Base-by-base conservation (phyloP, 2,113 vertebrate genomes). In the Poicephalus meyeri region DNA sequence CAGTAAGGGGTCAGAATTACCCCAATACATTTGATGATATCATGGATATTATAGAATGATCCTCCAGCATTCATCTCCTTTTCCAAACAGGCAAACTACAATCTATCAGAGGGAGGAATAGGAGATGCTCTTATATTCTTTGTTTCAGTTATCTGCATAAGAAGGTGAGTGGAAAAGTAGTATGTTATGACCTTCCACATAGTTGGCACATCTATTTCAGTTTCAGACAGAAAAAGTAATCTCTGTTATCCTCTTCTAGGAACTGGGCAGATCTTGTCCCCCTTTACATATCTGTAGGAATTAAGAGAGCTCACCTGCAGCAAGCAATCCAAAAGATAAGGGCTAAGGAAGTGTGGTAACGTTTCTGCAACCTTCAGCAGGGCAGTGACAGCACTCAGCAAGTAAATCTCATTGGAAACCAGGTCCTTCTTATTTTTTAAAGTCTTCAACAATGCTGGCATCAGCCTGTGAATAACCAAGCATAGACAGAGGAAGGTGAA, bases 281-380 rank as follows among this genome's bases (percentile, higher is more conserved):
- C 10, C 28, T 49, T 41, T 31, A 49, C 4, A 0, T 8, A 61
- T 17, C 58, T 46, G 31, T 14, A 64, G 33, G 21, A 77, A 13
- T 58, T 33, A 19, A 21, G 20, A 39, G 1, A 39, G 66, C 97
- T 97, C 47, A 99, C 99, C 99, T 99, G 99, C 13, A 90, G 68
- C 52, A 98, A 91, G 37, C 96, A 92, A 31, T 98, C 98, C 82
- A 98, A 96, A 63, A 99, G 98, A 88, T 99, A 99, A 15, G 99
- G 99, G 97, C 99, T 99, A 80, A 99, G 98, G 97, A 99, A 99
- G 94, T 99, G 98, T 0, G 99, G 98, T 46, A 99, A 97, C 0
- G 99, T 99, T 96, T 99, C 99, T 0, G 98, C 88, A n/a, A 99
- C 98, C 26, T 98, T 98, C 76, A 99, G 98, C 28, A 99, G 97